Percentiles rank a stretch among this genome's conserved stretches.
Evolutionary conservation across 2,888 invertebrate genomes (phyloP).

Genomic region (Danaus chrysippus): DNA sequence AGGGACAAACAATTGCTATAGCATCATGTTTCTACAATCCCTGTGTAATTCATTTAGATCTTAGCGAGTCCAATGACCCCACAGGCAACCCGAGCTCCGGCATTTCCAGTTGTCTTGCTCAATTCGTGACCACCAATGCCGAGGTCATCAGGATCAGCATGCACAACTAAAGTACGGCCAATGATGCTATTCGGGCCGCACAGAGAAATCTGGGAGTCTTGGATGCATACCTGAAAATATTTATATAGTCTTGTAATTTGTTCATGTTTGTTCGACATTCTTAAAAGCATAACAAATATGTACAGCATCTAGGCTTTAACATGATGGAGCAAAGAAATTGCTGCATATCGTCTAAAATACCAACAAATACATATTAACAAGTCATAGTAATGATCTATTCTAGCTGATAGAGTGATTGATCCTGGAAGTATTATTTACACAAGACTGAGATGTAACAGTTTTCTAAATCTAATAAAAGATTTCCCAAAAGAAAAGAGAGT

Average conservation of each 20-base stretch:
- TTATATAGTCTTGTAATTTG: neutral
- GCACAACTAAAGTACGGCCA: slow-evolving; percentile 93
- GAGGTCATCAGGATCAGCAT: slow-evolving; percentile 95
- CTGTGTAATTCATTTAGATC: slow-evolving; percentile 11
- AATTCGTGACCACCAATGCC: slow-evolving; percentile 95
- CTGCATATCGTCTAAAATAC: too few species aligned
- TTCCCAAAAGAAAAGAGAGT: too few species aligned
- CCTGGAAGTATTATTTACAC: too few species aligned
- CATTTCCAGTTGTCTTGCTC: slow-evolving; percentile 96
- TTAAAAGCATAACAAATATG: too few species aligned
- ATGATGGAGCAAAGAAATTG: too few species aligned
- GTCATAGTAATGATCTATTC: too few species aligned
- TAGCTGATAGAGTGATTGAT: too few species aligned
- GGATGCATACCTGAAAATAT: slow-evolving; percentile 56
- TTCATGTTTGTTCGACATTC: too few species aligned
- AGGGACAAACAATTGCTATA: neutral
- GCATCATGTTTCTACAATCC: neutral
- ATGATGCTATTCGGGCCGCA: slow-evolving; percentile 86
- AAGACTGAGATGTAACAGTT: too few species aligned
- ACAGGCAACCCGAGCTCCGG: slow-evolving; percentile 93
- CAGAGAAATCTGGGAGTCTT: slow-evolving; percentile 64
- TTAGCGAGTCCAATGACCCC: slow-evolving; percentile 89
- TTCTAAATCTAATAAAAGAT: too few species aligned
- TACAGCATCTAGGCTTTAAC: too few species aligned
- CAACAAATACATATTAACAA: too few species aligned